These are phyloP conservation scores for Taeniopygia guttata DNA, from an alignment of 2,797 vertebrate genomes.

Conservation along the genomic window DNA sequence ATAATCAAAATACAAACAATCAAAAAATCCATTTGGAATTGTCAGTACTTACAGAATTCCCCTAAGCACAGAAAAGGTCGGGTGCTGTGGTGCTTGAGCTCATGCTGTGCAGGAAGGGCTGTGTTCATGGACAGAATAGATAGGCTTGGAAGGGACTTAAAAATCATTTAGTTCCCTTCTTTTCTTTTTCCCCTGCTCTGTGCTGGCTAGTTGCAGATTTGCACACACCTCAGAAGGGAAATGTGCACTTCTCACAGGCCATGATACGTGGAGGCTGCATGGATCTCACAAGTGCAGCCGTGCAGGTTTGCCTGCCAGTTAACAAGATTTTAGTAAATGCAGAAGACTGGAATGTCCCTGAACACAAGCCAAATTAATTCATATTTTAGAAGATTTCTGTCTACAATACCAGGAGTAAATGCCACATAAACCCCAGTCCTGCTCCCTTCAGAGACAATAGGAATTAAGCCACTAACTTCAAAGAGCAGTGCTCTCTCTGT, in stretches of 20 bases:
- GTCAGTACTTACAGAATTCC: neutral
- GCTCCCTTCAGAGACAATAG: constrained; percentile 56
- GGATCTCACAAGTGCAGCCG: neutral
- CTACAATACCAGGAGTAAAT: constrained; percentile 29
- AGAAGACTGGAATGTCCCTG: neutral
- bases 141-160: neutral
- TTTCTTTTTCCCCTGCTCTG: neutral
- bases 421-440: constrained; percentile 20
- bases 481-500: constrained; percentile 34
- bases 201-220: neutral
- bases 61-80: neutral
- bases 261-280: neutral
- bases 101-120: neutral
- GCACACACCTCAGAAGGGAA: neutral
- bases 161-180: neutral
- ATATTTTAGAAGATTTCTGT: constrained; percentile 9
- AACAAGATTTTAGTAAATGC: neutral
- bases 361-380: constrained; percentile 20
- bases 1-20: neutral
- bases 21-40: neutral
- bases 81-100: neutral
- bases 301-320: neutral
- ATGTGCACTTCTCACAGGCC: neutral
- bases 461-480: constrained; percentile 64
- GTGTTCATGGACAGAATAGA: neutral